Percentiles rank a stretch among this genome's conserved stretches.
These are phyloP conservation scores for Lichenostomus cassidix DNA, from an alignment of 2,113 vertebrate species.

Conservation along the genomic window DNA sequence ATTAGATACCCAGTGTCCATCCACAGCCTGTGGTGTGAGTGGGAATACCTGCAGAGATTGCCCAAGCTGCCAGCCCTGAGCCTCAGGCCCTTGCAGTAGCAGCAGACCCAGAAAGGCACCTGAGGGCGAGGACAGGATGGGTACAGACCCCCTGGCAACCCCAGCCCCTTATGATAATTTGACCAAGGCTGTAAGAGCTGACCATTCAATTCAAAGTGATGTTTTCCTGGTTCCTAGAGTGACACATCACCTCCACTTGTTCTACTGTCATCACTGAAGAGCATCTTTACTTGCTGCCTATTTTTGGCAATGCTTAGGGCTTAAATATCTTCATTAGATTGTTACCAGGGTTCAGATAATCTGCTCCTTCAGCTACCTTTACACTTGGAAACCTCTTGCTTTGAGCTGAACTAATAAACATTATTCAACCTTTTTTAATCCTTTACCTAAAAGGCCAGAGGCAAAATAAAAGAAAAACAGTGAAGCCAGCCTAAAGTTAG, in stretches of 20 bases:
- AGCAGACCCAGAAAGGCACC: neutral
- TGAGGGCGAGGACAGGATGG: fast-evolving
- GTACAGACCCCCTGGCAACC: neutral
- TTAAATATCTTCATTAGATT: neutral
- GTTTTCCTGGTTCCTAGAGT: neutral
- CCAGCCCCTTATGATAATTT: neutral
- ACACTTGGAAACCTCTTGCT: neutral
- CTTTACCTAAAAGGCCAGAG: neutral
- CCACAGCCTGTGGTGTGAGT: neutral
- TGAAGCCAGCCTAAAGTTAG: neutral
- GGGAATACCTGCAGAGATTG: neutral
- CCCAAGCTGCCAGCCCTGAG: neutral
- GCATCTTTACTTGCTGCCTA: neutral
- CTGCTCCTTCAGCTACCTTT: neutral
- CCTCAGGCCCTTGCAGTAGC: neutral
- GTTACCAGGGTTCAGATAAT: neutral
- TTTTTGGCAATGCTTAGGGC: neutral
- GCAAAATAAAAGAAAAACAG: neutral
- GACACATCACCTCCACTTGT: neutral
- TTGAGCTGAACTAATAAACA: neutral
- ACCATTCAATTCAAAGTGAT: neutral
- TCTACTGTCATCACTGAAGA: neutral
- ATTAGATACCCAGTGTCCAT: neutral
- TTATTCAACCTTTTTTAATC: neutral
- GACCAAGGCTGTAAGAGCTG: neutral